Percentiles rank a stretch among this genome's conserved stretches.
These are phyloP conservation scores for Orestias chungarensis DNA, from an alignment of 2,797 vertebrate genomes.

Conservation along the genomic window DNA sequence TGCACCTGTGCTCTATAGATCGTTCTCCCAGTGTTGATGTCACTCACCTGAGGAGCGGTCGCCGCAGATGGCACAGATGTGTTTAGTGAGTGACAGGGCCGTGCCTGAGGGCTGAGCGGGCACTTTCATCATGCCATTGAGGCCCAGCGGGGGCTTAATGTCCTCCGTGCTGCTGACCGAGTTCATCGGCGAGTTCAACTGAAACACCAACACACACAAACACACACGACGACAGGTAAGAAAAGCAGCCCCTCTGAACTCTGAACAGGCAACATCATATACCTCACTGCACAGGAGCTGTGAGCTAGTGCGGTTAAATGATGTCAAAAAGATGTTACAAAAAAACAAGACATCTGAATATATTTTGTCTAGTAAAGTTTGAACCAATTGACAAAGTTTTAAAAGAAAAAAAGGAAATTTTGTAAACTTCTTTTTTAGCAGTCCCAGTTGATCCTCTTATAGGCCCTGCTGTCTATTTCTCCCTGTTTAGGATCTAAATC, in stretches of 20 bases:
- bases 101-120: conserved; percentile 91
- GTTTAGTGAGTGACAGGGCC: conserved; percentile 93
- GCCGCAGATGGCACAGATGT: conserved; percentile 99
- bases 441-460: no score
- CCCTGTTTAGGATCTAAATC: conserved; percentile 65
- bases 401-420: conserved; percentile 16
- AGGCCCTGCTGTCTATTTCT: no score
- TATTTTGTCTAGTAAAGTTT: conserved; percentile 21
- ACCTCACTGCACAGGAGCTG: conserved; percentile 11
- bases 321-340: conserved; percentile 13
- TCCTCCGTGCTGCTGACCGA: conserved; percentile 97
- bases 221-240: conserved; percentile 65
- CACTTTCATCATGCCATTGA: conserved; percentile 97
- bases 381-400: conserved; percentile 14
- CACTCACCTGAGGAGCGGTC: conserved; percentile 96
- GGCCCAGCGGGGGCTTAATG: conserved; percentile 95
- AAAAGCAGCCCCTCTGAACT: conserved; percentile 37
- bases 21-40: background rate
- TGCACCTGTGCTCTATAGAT: background rate
- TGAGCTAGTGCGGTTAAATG: background rate
- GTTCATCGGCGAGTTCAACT: conserved; percentile 98
- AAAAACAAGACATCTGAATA: conserved; percentile 14
- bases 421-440: conserved; percentile 40
- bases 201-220: conserved; percentile 79
- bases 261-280: conserved; percentile 12